Evolutionary conservation across 2,797 vertebrate genomes (phyloP), one percentile per base, ranked within the genome.

Genomic region (Poeciliopsis presidionis): DNA sequence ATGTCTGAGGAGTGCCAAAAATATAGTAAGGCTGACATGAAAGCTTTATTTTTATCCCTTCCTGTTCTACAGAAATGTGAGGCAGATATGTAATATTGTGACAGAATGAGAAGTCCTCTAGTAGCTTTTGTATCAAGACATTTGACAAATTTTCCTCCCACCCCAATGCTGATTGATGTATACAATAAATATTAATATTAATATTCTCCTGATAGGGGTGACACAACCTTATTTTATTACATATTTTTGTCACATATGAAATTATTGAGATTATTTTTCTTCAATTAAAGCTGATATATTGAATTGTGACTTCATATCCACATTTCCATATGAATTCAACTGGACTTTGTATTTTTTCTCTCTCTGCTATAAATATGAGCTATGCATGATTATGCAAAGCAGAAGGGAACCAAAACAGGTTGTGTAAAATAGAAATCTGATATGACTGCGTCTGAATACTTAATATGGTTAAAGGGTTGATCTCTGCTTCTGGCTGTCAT

Each of bases 221-320:
- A 33, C 30, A 16, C 2, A 14, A 16, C 30, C 12, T 33, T 61
- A 16, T 61, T 33, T 16, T 61, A 30, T 61, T 18, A 33, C 33
- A 7, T 33, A 61, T 61, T 18, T 61, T 61, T 61, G 30, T 7
- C 30, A 61, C 13, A 61, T 16, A 61, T 33, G 30, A 61, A 33
- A 33, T 33, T 33, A 33, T 33, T 33, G 33, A 43, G 5, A 75
- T 36, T 36, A 45, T 73, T 77, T 73, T 77, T 30, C 86, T 84
- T 74, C 86, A 89, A 86, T 90, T 90, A 90, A 67, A 73, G 4
- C 84, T 86, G 86, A 75, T 63, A 86, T 87, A 93, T 75, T 86
- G 59, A 90, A 92, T 91, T 91, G 87, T 88, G 92, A 91, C 92
- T 94, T 79, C 81, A 59, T 51, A 83, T 77, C 88, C 81, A 85